Evolutionary conservation across 1,140 invertebrate species (phyloP).

Genomic region (Temnothorax longispinosus): DNA sequence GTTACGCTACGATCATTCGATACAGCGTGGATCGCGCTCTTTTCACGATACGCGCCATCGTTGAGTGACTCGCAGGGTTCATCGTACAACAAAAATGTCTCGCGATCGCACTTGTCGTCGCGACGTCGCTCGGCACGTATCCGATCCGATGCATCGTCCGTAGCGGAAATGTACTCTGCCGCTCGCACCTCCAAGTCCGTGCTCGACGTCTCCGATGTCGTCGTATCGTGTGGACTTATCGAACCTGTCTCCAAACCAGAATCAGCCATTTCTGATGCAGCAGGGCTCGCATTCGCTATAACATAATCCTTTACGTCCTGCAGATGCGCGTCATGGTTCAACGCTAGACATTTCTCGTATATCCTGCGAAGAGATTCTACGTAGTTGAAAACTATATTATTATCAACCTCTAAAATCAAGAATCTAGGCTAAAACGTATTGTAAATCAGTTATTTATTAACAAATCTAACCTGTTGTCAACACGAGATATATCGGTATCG

Average conservation of each 20-base stretch:
- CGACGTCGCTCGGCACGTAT: slow-evolving; percentile 44
- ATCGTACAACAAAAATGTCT: slow-evolving; percentile 18
- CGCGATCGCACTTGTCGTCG: slow-evolving; percentile 25
- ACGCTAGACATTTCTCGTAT: slow-evolving; percentile 60
- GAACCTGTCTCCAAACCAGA: slow-evolving; percentile 87
- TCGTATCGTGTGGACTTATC: slow-evolving; percentile 84
- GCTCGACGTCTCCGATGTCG: slow-evolving; percentile 83
- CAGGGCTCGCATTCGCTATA: slow-evolving; percentile 56
- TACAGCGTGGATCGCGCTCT: slow-evolving; percentile 32
- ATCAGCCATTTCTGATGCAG: slow-evolving; percentile 85
- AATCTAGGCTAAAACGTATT: background rate
- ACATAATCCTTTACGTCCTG: slow-evolving; percentile 55
- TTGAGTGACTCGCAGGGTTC: slow-evolving; percentile 46
- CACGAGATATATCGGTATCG: slow-evolving; percentile 59
- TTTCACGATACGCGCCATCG: background rate
- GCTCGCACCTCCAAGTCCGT: slow-evolving; percentile 85
- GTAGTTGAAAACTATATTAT: background rate
- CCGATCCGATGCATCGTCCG: slow-evolving; percentile 86
- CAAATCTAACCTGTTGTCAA: slow-evolving; percentile 68
- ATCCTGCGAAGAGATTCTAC: slow-evolving; percentile 40
- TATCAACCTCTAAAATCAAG: background rate
- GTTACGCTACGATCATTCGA: slow-evolving; percentile 67
- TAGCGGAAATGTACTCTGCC: slow-evolving; percentile 90
- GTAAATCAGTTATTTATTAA: slow-evolving; percentile 7
- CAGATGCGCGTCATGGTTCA: background rate